Evolutionary conservation across 2,888 invertebrate species (phyloP), one percentile per base, ranked within the genome.

Genomic region (Dynastes maya): DNA sequence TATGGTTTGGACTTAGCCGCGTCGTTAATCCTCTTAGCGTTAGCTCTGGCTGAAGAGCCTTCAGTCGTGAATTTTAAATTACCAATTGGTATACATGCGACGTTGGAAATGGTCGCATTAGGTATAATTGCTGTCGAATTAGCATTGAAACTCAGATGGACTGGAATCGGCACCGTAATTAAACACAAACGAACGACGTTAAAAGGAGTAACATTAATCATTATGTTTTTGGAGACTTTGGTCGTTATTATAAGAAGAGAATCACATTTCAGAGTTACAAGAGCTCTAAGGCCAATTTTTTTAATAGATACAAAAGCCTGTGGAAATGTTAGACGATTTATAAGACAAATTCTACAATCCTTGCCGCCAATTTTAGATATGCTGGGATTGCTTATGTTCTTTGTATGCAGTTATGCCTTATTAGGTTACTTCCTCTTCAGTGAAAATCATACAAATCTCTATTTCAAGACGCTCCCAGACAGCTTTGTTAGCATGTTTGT

Each of bases 401-500:
- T 96, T 87, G 95, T 97, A 83, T 92, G 94, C 75, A 94, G 95
- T 27, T 97, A 96, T 86, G 94, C 96, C 49, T 90, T 96, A 71
- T 89, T 97, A 72, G 96, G 96, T 81, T 96, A 92, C 86, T 97
- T 95, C 87, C 88, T 97, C 82, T 97, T 97, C 88, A 94, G 94
- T 32, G 92, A 93, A 84, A 93, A 94, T 84, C 89, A 91, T 13
- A 91, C 92, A 82, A 95, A 96, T 86, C 91, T 93, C 82, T 95
- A 96, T 89, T 97, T 97, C 87, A 90, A 90, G 82, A 94, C 95
- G 0, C 90, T 96, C 76, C 93, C 94, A 83, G 93, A 95, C 86
- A 95, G 96, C 81, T 96, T 97, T 88, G 95, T 97, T 85, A 96
- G 95, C 85, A 93, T 97, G 90, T 97, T 96, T 88, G 95, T 97